Conservation (phyloP, 92 coral and sea anemone species). For the Epizoanthus illoricatus region DNA sequence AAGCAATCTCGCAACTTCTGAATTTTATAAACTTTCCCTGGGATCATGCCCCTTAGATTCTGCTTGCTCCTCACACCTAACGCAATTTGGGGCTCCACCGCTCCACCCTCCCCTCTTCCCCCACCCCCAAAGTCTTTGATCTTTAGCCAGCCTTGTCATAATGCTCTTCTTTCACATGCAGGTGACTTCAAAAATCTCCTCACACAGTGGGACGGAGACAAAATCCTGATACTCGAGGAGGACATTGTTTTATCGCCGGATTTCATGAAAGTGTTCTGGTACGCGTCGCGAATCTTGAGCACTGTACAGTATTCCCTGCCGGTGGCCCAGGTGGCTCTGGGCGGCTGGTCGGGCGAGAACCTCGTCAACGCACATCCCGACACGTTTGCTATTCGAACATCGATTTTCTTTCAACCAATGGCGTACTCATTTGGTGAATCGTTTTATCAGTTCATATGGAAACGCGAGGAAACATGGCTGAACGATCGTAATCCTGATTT, state of each 20-base stretch:
- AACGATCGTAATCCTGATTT: conserved; percentile 37
- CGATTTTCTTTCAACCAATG: conserved; percentile 45
- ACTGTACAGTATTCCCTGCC: conserved; percentile 26
- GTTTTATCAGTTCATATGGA: conserved; percentile 37
- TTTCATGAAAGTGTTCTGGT: conserved; percentile 45
- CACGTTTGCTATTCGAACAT: conserved; percentile 52
- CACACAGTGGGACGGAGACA: conserved; percentile 27
- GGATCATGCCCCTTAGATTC: no score
- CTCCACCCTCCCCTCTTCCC: no score
- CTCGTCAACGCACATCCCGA: conserved; percentile 57
- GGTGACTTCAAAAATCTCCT: conserved; percentile 25
- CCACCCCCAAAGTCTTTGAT: no score
- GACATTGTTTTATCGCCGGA: conserved; percentile 49
- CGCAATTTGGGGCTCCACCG: no score
- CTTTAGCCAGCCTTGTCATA: no score
- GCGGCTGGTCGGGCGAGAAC: conserved; percentile 60
- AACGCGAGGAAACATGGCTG: conserved; percentile 37
- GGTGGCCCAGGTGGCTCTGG: conserved; percentile 43
- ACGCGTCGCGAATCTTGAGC: conserved; percentile 31
- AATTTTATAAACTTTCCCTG: no score
- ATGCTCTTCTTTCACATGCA: neutral
- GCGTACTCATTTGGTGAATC: conserved; percentile 51
- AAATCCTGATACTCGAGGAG: conserved; percentile 45
- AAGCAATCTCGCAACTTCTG: no score
- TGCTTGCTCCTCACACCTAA: no score